phyloP scores from a whole-genome alignment of 1,140 invertebrate species.

The Cydia fagiglandana region DNA sequence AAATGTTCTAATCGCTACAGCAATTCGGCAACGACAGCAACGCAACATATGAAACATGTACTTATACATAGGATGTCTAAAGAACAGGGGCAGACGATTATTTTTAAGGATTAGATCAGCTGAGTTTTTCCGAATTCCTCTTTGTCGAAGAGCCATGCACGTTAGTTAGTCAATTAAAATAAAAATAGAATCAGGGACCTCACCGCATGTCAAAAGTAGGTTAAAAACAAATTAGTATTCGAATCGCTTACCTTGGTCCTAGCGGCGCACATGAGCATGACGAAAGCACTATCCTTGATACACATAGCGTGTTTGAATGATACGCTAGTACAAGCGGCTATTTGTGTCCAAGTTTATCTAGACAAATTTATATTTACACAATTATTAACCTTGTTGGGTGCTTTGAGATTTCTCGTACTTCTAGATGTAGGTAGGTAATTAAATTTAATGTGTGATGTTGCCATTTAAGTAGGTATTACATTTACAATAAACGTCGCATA shows the following conservation, averaged over 20 bases:
- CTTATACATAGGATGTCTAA: too few relatives aligned
- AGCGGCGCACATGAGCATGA: conserved; percentile 41
- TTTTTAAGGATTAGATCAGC: too few relatives aligned
- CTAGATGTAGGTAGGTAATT: neutral
- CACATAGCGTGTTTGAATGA: conserved; percentile 49
- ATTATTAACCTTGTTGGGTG: neutral
- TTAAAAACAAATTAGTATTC: conserved; percentile 11
- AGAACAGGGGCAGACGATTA: too few relatives aligned
- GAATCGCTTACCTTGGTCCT: conserved; percentile 17
- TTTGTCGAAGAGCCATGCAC: too few relatives aligned
- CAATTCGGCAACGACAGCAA: too few relatives aligned
- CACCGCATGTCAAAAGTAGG: neutral
- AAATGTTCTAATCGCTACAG: too few relatives aligned
- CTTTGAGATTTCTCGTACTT: neutral
- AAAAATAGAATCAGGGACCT: neutral
- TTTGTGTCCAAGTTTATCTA: conserved; percentile 25
- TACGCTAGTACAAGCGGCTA: conserved; percentile 32
- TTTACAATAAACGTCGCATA: too few relatives aligned
- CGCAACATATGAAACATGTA: too few relatives aligned
- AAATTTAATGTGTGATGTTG: too few relatives aligned
- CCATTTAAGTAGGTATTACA: too few relatives aligned
- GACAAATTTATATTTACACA: conserved; percentile 26
- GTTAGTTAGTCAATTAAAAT: too few relatives aligned
- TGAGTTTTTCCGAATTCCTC: too few relatives aligned
- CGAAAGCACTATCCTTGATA: conserved; percentile 63